Evolutionary conservation across 2,113 vertebrate species (phyloP), one percentile per base, ranked within the genome.

Genomic region (Andinoacara biseriatus): DNA sequence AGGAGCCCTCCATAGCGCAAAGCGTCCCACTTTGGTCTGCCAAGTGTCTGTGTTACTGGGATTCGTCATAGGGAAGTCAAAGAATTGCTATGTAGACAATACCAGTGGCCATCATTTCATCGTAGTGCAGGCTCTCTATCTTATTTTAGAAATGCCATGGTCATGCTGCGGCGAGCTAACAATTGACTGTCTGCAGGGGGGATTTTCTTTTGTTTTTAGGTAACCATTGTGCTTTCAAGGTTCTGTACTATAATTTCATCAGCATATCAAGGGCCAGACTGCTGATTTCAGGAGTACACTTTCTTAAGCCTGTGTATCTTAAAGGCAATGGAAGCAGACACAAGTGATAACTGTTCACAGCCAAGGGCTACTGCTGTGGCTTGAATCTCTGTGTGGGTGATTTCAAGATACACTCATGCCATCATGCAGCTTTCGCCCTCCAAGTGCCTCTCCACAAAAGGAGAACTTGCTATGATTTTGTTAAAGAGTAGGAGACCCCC

Each of bases 41-140:
- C 95, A 95, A 95, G 74, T 83, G 83, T 90, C 90, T 91, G 87
- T 87, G 90, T 93, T 94, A 91, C 92, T 84, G 86, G 90, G 91
- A 96, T 95, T 95, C 85, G 86, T 95, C 93, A 95, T 94, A 94
- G 91, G 82, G 83, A 89, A 95, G 92, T 95, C 90, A 92, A 88
- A 91, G 92, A 94, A 95, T 94, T 74, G 87, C 88, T 65, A 60
- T 9, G 52, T 82, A 91, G 88, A 95, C 94, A 95, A 94, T 91
- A 90, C 93, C 87, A 91, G 87, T 58, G 78, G 90, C 89, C 83
- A 89, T 81, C 86, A 81, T 92, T 92, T 91, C 86, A 88, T 87
- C 58, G 80, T 38, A 46, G 82, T 82, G 89, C 61, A 76, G 88
- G 87, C 89, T 84, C 80, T 93, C 83, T 85, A 89, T 93, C 93